Evolutionary conservation across 2,888 invertebrate genomes (phyloP).

Genomic region (Flexamia atlantica): DNA sequence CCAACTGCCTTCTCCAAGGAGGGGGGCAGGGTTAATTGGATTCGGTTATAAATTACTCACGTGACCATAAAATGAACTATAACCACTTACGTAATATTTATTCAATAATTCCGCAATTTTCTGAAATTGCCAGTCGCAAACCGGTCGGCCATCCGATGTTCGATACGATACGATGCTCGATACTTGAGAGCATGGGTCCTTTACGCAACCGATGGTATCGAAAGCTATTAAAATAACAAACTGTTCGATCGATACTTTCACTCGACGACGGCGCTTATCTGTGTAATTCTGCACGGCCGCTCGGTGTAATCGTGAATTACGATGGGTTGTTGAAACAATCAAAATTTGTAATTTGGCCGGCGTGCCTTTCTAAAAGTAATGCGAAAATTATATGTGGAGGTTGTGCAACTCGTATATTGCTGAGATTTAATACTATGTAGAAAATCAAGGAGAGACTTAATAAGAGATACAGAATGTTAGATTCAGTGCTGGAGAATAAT

Average conservation of each 20-base stretch:
- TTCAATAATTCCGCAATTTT: slow-evolving; percentile 58
- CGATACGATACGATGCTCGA: no score
- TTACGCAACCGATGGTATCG: slow-evolving; percentile 47
- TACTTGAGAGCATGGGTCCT: neutral
- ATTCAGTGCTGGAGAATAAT: no score
- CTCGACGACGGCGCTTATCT: slow-evolving; percentile 42
- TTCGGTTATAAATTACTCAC: slow-evolving; percentile 45
- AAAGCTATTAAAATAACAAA: slow-evolving; percentile 55
- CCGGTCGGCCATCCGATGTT: slow-evolving; percentile 28
- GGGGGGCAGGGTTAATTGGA: slow-evolving; percentile 35
- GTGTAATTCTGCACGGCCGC: slow-evolving; percentile 38
- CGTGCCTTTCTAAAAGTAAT: slow-evolving; percentile 11
- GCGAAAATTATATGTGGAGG: neutral
- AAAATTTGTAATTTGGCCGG: neutral
- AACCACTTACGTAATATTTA: slow-evolving; percentile 54
- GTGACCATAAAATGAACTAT: slow-evolving; percentile 33
- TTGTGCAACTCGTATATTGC: neutral
- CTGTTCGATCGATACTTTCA: slow-evolving; percentile 46
- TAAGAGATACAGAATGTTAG: no score
- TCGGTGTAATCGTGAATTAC: slow-evolving; percentile 36
- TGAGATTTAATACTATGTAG: neutral
- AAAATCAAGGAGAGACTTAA: no score
- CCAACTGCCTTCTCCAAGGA: neutral
- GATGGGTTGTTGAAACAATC: slow-evolving; percentile 15
- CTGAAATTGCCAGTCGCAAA: slow-evolving; percentile 36